Base-by-base conservation (phyloP, 2,113 vertebrate genomes). In the Cynocephalus volans region DNA sequence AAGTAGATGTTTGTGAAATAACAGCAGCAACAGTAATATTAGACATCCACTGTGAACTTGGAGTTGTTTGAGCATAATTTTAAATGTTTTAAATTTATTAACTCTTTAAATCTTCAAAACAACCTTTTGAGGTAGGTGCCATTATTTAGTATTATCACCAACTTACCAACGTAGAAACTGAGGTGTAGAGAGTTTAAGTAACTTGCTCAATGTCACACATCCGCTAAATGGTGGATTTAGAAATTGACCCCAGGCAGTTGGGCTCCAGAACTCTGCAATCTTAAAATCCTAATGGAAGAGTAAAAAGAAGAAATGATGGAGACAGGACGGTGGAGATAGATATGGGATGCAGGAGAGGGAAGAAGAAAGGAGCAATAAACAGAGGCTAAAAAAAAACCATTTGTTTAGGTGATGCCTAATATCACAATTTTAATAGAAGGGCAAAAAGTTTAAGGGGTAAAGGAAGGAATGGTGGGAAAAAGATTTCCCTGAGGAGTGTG, bases 381-480 rank as follows among this genome's bases (percentile, higher is more conserved):
- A n/a, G 13, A 95, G 14, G 19, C 28, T 21, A 31, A 10, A 26
- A 73, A 73, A 58, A 88, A 85, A 5, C n/a, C 70, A 13, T 64
- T 64, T 95, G 36, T n/a, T 73, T 93, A 82, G 69, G 45, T 60
- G 62, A 85, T 24, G 84, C 54, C 58, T 58, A 79, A 73, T 69
- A 48, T 45, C 69, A 73, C 24, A 95, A 85, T 50, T 91, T 77
- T 77, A 92, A 65, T 75, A 45, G 85, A 90, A 81, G 36, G 33
- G 41, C 41, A 80, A 92, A 21, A 76, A 92, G 60, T 75, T 73
- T 84, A 45, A 95, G 52, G n/a, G 77, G 36, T 36, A 79, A 85
- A 89, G 31, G 54, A 92, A 82, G 24, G 50, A 93, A n/a, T 52
- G 23, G 52, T 6, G 45, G 62, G 50, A 18, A 82, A 70, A 88